Evolutionary conservation across 1,140 invertebrate species (phyloP), one percentile per base, ranked within the genome.

Genomic region (Melanaphis sacchari): DNA sequence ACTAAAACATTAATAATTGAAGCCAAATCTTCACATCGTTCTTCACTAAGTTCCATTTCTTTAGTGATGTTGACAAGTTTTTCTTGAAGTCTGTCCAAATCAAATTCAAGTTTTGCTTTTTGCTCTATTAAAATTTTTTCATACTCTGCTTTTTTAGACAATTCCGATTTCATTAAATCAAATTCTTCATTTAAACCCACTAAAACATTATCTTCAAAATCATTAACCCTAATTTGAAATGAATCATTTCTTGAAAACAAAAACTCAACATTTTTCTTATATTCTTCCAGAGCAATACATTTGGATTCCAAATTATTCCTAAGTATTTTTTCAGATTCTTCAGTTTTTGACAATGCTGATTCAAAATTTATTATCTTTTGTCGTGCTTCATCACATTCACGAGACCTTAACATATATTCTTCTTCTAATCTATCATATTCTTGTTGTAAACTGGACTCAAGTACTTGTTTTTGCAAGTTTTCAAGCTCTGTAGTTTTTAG

Each of bases 201-300:
- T 84, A 93, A 85, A 93, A 93, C 91, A 93, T 93, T 93, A 8
- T 93, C 91, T 54, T 84, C 91, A 85, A 93, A 93, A 54, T 93
- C 91, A 84, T 93, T 82, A 54, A 93, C 81, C 36, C 91, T 93
- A 0, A 38, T n/a, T 36, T 84, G 91, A 66, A 93, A 93, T 41
- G 91, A 93, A 93, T 93, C 91, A 85, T 93, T 85, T 85, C 91
- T 84, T 1, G 46, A 85, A 93, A 81, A 93, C 24, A 93, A 54
- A 41, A 54, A 93, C 40, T 93, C 91, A 84, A 93, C 36, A 41
- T 54, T 93, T 84, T 84, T 93, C 38, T 93, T 93, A 84, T 85
- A 93, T n/a, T 93, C 91, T 52, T 85, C 81, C 8, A 93, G 15
- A 22, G 59, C 81, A 38, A 49, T 85, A 31, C 38, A 54, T 54